Evolutionary conservation across 2,888 invertebrate genomes (phyloP).

Genomic region (Synanthedon tipuliformis): DNA sequence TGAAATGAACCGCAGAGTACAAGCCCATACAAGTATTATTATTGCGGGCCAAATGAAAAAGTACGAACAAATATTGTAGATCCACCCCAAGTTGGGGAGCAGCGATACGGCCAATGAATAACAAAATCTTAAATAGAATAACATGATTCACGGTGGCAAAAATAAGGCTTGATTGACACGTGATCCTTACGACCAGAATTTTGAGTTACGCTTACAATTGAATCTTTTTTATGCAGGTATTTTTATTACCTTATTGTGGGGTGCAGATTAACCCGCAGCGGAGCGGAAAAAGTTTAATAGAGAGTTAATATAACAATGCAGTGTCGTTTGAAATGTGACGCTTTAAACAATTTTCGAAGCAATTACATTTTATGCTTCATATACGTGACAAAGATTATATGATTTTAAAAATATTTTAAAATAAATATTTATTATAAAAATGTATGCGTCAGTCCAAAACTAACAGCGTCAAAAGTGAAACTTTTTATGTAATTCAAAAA

Average conservation of each 20-base stretch:
- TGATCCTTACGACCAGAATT: constrained; percentile 47
- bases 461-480: too few relatives aligned
- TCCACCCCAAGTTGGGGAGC: constrained; percentile 27
- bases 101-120: constrained; percentile 61
- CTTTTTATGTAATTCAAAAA: too few relatives aligned
- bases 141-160: constrained; percentile 50
- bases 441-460: too few relatives aligned
- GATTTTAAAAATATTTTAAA: too few relatives aligned
- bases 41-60: neutral
- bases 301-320: constrained; percentile 44
- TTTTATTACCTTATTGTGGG: constrained; percentile 55
- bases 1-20: constrained; percentile 2
- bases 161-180: constrained; percentile 62
- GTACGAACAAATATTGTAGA: constrained; percentile 28
- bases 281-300: constrained; percentile 57
- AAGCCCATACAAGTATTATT: neutral
- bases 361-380: too few relatives aligned
- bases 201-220: constrained; percentile 44
- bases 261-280: constrained; percentile 47
- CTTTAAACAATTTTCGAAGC: too few relatives aligned
- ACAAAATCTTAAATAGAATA: constrained; percentile 57
- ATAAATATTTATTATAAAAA: too few relatives aligned
- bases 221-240: constrained; percentile 37
- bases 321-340: constrained; percentile 3
- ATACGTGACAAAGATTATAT: too few relatives aligned